phyloP scores from a whole-genome alignment of 2,888 invertebrate species.

The Melanostoma mellinum region DNA sequence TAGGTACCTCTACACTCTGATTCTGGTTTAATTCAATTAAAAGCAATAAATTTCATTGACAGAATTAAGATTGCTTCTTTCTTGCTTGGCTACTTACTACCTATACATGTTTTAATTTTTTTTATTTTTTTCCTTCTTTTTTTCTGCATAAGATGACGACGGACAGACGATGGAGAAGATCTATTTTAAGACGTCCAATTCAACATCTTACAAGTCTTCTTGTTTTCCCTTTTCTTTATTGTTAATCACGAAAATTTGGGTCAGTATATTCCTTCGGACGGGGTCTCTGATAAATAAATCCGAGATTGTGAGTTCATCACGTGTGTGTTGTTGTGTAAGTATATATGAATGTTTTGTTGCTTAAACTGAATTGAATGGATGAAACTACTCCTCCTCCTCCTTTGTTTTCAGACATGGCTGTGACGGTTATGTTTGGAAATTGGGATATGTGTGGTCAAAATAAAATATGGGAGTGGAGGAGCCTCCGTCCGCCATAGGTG shows the following conservation, averaged over 20 bases:
- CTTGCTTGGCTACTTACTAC: constrained; percentile 3
- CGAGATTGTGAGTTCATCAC: background rate
- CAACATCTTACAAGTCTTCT: constrained; percentile 2
- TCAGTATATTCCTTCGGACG: constrained; percentile 55
- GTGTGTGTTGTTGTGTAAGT: background rate
- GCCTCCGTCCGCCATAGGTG: background rate
- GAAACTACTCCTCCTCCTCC: constrained; percentile 10
- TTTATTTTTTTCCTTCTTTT: constrained; percentile 29
- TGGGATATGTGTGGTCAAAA: constrained; percentile 17
- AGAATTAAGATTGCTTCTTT: constrained; percentile 52
- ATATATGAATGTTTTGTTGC: background rate
- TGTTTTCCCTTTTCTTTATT: constrained; percentile 35
- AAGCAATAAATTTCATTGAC: constrained; percentile 69
- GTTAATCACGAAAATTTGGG: constrained; percentile 57
- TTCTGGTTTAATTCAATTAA: constrained; percentile 66
- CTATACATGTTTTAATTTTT: background rate
- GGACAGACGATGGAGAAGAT: constrained; percentile 22
- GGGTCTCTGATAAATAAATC: constrained; percentile 17
- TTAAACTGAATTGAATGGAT: constrained; percentile 2
- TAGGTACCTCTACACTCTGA: constrained; percentile 5
- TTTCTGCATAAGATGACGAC: constrained; percentile 14
- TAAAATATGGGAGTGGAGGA: constrained; percentile 28
- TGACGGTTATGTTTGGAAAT: background rate
- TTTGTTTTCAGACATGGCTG: constrained; percentile 7
- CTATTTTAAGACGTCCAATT: constrained; percentile 53